These are phyloP conservation scores for Cyclargus thomasi DNA, from an alignment of 1,140 invertebrate genomes.

Conservation along the genomic window DNA sequence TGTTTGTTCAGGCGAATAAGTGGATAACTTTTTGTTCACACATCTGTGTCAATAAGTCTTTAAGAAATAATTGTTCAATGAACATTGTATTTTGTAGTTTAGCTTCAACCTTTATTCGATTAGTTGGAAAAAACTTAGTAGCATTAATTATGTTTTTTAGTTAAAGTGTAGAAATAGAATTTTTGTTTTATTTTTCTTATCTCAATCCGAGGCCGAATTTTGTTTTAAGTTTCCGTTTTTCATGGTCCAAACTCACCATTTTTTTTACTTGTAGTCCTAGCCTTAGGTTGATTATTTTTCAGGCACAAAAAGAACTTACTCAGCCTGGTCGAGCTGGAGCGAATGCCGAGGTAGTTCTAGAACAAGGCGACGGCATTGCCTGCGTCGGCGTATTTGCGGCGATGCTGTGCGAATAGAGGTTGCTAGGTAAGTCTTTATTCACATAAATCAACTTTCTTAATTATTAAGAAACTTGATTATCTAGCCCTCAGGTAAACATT, in stretches of 20 bases:
- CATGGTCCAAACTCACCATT: too few relatives aligned
- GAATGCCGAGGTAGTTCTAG: conserved; percentile 43
- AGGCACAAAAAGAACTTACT: conserved; percentile 46
- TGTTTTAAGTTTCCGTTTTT: too few relatives aligned
- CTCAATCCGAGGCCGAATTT: too few relatives aligned
- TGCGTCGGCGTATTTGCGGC: conserved; percentile 45
- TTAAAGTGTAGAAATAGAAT: too few relatives aligned
- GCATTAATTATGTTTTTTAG: conserved; percentile 10
- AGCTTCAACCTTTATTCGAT: not conserved
- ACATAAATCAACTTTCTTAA: not conserved
- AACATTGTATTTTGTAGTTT: not conserved
- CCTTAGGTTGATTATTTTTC: too few relatives aligned
- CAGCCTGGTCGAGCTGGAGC: conserved; percentile 51
- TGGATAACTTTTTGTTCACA: not conserved
- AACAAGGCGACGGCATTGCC: conserved; percentile 52
- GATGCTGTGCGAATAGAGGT: conserved; percentile 55
- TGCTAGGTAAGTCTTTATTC: conserved; percentile 36
- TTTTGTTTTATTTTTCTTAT: too few relatives aligned
- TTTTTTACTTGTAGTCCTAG: too few relatives aligned
- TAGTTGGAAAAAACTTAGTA: not conserved
- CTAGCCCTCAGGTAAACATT: too few relatives aligned
- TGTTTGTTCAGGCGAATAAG: too few relatives aligned
- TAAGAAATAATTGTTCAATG: not conserved
- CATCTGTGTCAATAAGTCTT: not conserved
- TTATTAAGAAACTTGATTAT: too few relatives aligned